phyloP scores from a whole-genome alignment of 2,113 vertebrate genomes.

The Atlantisia rogersi region DNA sequence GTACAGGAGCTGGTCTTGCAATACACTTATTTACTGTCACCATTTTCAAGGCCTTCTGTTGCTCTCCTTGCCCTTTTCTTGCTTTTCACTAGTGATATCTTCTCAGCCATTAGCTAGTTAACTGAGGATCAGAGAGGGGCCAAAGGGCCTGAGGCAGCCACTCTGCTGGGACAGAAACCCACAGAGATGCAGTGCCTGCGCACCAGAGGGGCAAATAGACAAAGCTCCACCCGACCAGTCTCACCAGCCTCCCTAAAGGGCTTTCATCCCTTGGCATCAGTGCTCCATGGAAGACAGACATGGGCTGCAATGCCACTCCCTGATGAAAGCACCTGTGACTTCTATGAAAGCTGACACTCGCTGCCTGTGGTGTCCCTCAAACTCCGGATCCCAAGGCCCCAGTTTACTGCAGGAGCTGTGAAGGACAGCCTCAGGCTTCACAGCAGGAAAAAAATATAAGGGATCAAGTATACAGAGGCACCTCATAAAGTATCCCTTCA shows the following conservation, averaged over 20 bases:
- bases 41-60: not conserved
- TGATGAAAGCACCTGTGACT: not conserved
- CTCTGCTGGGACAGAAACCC: not conserved
- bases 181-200: not conserved
- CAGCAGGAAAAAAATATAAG: slow-evolving; percentile 42
- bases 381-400: not conserved
- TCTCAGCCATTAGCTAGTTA: not conserved
- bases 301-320: not conserved
- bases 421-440: slow-evolving; percentile 41
- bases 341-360: not conserved
- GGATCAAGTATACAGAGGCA: slow-evolving; percentile 51
- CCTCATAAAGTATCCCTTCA: slow-evolving; percentile 60
- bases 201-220: not conserved
- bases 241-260: not conserved
- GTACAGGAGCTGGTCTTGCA: not conserved
- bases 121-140: not conserved
- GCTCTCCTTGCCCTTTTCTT: not conserved
- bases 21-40: not conserved
- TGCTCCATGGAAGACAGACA: not conserved
- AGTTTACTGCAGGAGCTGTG: slow-evolving; percentile 42
- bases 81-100: not conserved
- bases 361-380: not conserved
- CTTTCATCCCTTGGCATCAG: not conserved
- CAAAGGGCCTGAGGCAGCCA: not conserved
- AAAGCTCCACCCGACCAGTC: not conserved